These are phyloP conservation scores for Mamestra configurata DNA, from an alignment of 1,140 invertebrate genomes.

Conservation along the genomic window DNA sequence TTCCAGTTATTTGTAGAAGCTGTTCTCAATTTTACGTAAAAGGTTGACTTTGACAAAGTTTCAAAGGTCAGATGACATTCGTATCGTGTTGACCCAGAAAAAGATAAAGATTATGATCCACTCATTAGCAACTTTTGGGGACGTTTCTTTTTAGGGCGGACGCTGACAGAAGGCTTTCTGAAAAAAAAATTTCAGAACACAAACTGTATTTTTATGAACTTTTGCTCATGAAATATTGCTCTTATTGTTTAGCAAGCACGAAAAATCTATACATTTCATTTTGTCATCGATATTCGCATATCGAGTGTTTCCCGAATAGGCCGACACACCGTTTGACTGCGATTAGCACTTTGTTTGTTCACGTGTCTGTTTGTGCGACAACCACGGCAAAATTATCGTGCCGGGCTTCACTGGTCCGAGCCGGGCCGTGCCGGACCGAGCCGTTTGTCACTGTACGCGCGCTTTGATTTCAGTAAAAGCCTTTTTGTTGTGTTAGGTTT, in stretches of 20 bases:
- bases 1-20: too few species aligned
- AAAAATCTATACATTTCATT: background rate
- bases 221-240: too few species aligned
- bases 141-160: conserved; percentile 9
- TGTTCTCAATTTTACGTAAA: background rate
- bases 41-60: background rate
- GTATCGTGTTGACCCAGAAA: background rate
- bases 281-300: background rate
- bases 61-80: conserved; percentile 2
- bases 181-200: background rate
- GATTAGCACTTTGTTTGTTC: background rate
- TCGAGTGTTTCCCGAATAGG: background rate
- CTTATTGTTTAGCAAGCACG: too few species aligned
- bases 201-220: background rate
- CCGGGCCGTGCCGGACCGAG: background rate
- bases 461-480: conserved; percentile 41
- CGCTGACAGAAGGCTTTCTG: conserved; percentile 12
- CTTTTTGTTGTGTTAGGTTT: conserved; percentile 37
- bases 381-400: background rate
- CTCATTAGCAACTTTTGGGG: conserved; percentile 8
- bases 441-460: conserved; percentile 1
- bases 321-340: background rate
- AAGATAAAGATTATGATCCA: conserved; percentile 2
- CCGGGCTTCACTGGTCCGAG: background rate
- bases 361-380: background rate